Evolutionary conservation across 1,140 invertebrate species (phyloP).

Genomic region (Drosophila insularis): DNA sequence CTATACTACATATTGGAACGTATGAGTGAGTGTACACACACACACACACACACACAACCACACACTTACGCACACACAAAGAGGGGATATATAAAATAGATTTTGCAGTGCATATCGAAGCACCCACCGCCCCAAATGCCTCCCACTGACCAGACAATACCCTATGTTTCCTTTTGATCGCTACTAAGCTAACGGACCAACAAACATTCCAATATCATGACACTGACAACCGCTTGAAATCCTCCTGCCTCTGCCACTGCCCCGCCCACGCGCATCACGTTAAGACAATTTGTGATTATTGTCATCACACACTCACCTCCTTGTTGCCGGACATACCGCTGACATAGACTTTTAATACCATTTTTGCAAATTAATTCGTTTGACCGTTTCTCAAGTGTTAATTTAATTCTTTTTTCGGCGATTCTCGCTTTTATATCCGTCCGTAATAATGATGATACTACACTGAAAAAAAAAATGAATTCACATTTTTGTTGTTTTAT

Average conservation of each 20-base stretch:
- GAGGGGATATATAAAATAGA: conserved; percentile 51
- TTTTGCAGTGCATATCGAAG: conserved; percentile 55
- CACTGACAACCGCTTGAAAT: conserved; percentile 35
- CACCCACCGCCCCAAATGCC: conserved; percentile 10
- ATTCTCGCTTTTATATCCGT: conserved; percentile 6
- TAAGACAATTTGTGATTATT: neutral
- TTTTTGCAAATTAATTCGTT: conserved; percentile 82
- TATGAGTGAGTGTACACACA: conserved; percentile 37
- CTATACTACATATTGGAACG: conserved; percentile 10
- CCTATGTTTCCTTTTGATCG: conserved; percentile 26
- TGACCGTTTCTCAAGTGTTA: conserved; percentile 24
- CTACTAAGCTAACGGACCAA: conserved; percentile 48
- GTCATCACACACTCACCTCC: conserved; percentile 86
- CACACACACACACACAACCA: conserved; percentile 34
- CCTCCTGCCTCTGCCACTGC: conserved; percentile 34
- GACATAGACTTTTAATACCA: conserved; percentile 95
- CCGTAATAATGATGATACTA: conserved; percentile 7
- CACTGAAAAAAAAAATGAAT: conserved; percentile 10
- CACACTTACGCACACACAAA: conserved; percentile 17
- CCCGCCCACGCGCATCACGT: conserved; percentile 19
- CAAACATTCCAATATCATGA: conserved; percentile 74
- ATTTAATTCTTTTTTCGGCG: conserved; percentile 25
- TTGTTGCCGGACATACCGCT: conserved; percentile 95
- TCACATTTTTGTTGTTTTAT: conserved; percentile 8
- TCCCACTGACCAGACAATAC: neutral